Percentiles rank a stretch among this genome's conserved stretches.
These are phyloP conservation scores for Cryptosula pallasiana DNA, from an alignment of 2,888 invertebrate genomes.

Conservation along the genomic window DNA sequence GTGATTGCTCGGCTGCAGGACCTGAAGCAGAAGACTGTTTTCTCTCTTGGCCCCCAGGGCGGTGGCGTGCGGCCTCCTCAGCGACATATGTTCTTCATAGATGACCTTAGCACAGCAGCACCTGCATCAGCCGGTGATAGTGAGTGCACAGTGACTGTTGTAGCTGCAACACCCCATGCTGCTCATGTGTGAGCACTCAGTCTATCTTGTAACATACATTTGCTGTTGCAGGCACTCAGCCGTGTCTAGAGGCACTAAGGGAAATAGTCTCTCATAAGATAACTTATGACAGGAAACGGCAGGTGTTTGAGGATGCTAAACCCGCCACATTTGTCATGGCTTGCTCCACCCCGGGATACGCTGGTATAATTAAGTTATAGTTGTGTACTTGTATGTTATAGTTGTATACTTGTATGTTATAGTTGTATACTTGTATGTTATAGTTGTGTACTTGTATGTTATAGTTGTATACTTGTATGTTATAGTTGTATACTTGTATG, in stretches of 20 bases:
- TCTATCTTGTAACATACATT: too few relatives aligned
- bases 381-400: too few relatives aligned
- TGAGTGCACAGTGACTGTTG: too few relatives aligned
- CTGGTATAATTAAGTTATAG: too few relatives aligned
- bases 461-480: too few relatives aligned
- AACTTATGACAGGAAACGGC: constrained; percentile 40
- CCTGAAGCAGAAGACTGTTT: constrained; percentile 14
- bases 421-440: too few relatives aligned
- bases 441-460: too few relatives aligned
- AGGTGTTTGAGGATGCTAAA: constrained; percentile 38
- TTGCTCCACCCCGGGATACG: constrained; percentile 40
- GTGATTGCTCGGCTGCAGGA: constrained; percentile 32
- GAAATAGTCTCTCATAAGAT: constrained; percentile 39
- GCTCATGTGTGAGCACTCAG: too few relatives aligned
- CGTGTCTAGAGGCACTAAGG: constrained; percentile 44
- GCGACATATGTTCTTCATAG: constrained; percentile 45
- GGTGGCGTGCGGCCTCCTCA: constrained; percentile 30
- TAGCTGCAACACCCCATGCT: too few relatives aligned
- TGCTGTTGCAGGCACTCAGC: constrained; percentile 45
- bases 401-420: too few relatives aligned
- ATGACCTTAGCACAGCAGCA: constrained; percentile 45
- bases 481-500: too few relatives aligned
- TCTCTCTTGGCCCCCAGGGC: neutral
- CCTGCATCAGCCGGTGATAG: neutral
- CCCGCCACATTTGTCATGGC: constrained; percentile 41